Base-by-base conservation (phyloP, 2,888 invertebrate genomes). In the Cephus runcator region DNA sequence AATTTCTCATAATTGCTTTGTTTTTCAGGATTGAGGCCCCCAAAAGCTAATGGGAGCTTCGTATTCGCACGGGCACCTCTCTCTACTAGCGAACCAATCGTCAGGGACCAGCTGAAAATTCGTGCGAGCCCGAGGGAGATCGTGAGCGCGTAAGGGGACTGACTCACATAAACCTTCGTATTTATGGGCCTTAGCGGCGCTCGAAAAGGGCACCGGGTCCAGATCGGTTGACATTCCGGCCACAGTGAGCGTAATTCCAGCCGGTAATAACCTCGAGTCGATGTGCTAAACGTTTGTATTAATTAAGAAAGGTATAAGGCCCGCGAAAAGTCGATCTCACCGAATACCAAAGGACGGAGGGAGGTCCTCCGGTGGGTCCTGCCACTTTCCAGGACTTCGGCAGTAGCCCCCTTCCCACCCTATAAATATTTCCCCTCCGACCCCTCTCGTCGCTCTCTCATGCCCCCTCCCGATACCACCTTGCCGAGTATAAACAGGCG, bases 241-340 rank as follows among this genome's bases (percentile, higher is more conserved):
- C 73, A 75, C 69, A 79, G 79, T 78, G 80, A 74, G 77, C 74
- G 78, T 56, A 9, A 23, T 80, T 81, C 75, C 23, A 76, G 73
- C 76, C 77, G 77, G 77, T 79, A 77, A 79, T 78, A 78, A 83
- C 77, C 77, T 80, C 79, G 76, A 74, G 69, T 76, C 79, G 79
- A 81, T 78, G 40, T 77, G 80, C 79, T 82, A 82, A 82, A 80
- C 76, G 81, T 73, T 74, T 79, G 75, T 79, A 84, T 84, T 81
- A 84, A 84, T 84, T 84, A 83, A 81, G 79, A 73, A 83, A 78
- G 75, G 73, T 69, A 79, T 78, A 76, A 33, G 71, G 33, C 9
- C 71, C 56, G 23, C 56, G 56, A 56, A 23, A 23, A 56, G 56
- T 56, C 56, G 56, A 56, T 56, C 23, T 56, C 9, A 56, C 23